A percentile compares a stretch with the other conserved stretches of the same genome.
Conservation (phyloP, 2,888 invertebrate species). For the Campoplex nolae region DNA sequence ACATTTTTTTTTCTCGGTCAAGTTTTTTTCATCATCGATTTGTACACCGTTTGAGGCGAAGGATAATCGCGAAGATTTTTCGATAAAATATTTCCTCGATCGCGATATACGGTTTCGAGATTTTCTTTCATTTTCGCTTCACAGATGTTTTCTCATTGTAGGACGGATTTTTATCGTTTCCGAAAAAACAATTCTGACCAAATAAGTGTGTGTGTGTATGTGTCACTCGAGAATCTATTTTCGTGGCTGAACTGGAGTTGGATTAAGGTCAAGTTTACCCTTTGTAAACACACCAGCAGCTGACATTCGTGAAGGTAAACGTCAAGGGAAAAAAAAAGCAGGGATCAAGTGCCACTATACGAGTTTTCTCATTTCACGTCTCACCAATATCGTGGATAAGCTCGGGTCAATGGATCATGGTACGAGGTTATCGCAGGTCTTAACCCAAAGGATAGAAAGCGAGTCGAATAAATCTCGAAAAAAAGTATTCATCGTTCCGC, state of each 20-base stretch:
- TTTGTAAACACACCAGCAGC: background rate
- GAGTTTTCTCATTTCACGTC: background rate
- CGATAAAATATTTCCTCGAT: background rate
- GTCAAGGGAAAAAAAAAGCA: background rate
- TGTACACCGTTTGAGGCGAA: background rate
- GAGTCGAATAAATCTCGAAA: background rate
- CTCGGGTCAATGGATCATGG: background rate
- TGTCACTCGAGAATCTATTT: background rate
- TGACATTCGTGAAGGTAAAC: background rate
- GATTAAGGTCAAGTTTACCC: background rate
- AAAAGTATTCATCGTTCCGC: background rate
- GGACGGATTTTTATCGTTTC: background rate
- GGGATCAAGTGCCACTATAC: background rate
- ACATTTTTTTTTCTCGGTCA: background rate
- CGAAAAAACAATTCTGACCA: background rate
- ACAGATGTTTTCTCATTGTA: background rate
- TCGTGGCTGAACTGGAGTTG: background rate
- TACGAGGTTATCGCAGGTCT: background rate
- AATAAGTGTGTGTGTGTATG: no score
- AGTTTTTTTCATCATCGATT: background rate
- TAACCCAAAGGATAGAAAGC: background rate
- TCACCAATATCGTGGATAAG: background rate
- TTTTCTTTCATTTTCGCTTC: background rate
- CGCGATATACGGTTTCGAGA: background rate
- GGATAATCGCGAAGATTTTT: background rate